Base-by-base conservation (phyloP, 2,797 vertebrate species). In the Cryptoprocta ferox region DNA sequence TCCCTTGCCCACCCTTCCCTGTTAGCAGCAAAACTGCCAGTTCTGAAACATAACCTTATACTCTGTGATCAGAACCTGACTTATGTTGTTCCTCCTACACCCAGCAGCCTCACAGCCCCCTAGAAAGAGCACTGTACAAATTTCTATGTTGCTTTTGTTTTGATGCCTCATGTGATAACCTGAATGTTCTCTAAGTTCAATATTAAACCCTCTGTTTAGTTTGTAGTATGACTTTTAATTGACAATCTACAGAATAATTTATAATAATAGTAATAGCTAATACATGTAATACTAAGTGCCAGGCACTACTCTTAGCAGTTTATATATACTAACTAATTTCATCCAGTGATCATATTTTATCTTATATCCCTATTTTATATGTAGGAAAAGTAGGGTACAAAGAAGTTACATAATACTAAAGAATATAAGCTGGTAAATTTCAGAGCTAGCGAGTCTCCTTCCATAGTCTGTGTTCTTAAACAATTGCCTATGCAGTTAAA, bases 311-410 rank as follows among this genome's bases (percentile, higher is more conserved):
- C 6, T 79, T 94, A 85, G n/a, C 56, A 61, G 65, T 96, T 95
- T 50, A 70, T 0, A 53, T 83, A 26, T 50, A 89, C 21, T 71
- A 81, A 71, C 19, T 78, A n/a, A 83, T 66, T 91, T 94, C 83
- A 45, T 80, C 42, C 50, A 65, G 18, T 78, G 45, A 68, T 35
- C 35, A 4, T 61, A 28, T 73, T 95, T 91, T 78, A 56, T 89
- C 63, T 75, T 88, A 84, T 88, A 70, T 94, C 24, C 26, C 35
- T 70, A 19, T 88, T 91, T 97, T 93, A 78, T 42, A 61, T 50
- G 39, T 73, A 83, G 68, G 30, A n/a, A 73, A 92, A 45, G 26
- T 39, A 16, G 18, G 8, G 6, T 11, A 91, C 15, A 59, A 21
- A 32, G 39, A 95, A 86, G 32, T 91, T 81, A 85, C 70, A 10